A percentile compares a stretch with the other conserved stretches of the same genome.
Evolutionary conservation across 1,140 invertebrate genomes (phyloP).

Genomic region (Bombus polaris): DNA sequence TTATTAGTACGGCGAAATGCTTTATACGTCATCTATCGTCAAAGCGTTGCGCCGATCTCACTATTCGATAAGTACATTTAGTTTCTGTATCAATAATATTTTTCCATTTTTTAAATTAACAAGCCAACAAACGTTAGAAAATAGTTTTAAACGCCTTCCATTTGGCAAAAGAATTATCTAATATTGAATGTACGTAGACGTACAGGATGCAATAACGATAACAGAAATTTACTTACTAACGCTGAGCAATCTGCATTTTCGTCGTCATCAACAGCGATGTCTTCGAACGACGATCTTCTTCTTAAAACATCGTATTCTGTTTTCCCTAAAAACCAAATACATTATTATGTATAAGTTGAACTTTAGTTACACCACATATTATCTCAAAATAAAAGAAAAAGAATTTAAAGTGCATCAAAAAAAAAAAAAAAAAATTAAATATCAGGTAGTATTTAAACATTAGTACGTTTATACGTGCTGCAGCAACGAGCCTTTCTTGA

Average conservation of each 20-base stretch:
- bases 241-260: conserved; percentile 61
- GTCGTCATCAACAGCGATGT: conserved; percentile 51
- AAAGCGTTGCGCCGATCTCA: neutral
- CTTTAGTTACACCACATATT: neutral
- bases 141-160: neutral
- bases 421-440: neutral
- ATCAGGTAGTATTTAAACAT: neutral
- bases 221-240: conserved; percentile 44
- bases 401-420: neutral
- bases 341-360: neutral
- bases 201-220: neutral
- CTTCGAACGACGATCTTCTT: conserved; percentile 58
- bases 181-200: neutral
- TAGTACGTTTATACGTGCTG: no score
- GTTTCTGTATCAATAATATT: neutral
- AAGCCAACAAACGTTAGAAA: neutral
- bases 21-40: conserved; percentile 39
- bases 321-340: conserved; percentile 26
- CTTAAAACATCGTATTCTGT: conserved; percentile 58
- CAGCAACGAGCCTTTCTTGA: neutral
- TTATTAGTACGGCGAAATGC: neutral
- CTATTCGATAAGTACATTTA: no score
- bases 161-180: neutral
- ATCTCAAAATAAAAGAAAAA: neutral
- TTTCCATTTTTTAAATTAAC: neutral